Conservation (phyloP, 2,888 invertebrate genomes). For the Trisateles emortualis region DNA sequence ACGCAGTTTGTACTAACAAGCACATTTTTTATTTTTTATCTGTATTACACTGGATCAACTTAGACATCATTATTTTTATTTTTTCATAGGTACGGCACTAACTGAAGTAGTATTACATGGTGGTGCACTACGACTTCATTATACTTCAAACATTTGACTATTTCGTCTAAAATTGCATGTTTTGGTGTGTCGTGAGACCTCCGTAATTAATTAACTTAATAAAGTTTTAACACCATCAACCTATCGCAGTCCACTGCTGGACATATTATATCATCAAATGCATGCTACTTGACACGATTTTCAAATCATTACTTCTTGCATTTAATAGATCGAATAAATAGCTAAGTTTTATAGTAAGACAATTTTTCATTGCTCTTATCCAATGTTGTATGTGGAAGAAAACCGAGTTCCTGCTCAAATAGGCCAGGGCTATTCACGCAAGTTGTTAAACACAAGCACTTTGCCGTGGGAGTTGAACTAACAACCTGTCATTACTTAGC, state of each 20-base stretch:
- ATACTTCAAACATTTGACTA: no score
- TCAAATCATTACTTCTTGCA: no score
- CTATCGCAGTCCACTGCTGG: no score
- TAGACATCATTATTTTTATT: background rate
- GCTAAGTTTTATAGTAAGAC: background rate
- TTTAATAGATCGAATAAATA: no score
- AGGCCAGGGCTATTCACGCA: slow-evolving; percentile 11
- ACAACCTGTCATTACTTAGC: slow-evolving; percentile 14
- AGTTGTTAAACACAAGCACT: slow-evolving; percentile 12
- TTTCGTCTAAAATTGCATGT: no score
- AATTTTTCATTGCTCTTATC: background rate
- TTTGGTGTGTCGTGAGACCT: no score
- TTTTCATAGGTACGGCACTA: background rate
- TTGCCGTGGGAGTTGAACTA: slow-evolving; percentile 6
- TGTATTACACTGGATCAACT: background rate
- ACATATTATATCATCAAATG: no score
- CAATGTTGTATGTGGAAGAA: background rate
- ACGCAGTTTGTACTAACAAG: background rate
- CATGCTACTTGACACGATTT: no score
- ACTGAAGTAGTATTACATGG: background rate
- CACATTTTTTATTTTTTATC: background rate
- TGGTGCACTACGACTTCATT: no score
- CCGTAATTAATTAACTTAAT: no score
- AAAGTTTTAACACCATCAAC: no score
- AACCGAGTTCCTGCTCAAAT: background rate